Conservation (phyloP, 2,113 vertebrate genomes). For the Amphilophus citrinellus region DNA sequence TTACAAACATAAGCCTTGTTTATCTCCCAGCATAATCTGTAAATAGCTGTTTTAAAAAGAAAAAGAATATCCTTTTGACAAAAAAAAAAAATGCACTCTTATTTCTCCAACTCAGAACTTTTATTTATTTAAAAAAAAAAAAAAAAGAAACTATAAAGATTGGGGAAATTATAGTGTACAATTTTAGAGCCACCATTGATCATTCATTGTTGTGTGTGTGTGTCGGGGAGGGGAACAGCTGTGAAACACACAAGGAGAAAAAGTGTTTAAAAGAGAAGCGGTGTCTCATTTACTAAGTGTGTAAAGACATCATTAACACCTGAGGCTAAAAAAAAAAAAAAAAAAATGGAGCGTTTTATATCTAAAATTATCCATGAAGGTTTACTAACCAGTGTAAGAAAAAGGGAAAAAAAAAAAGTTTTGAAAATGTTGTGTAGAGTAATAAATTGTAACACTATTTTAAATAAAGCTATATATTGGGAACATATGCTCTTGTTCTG, state of each 20-base stretch:
- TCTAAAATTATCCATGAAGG: constrained; percentile 72
- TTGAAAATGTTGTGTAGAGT: constrained; percentile 82
- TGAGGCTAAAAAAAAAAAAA: constrained; percentile 41
- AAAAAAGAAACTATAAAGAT: not conserved
- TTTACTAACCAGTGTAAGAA: constrained; percentile 79
- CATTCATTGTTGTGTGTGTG: not conserved
- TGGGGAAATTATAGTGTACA: constrained; percentile 12
- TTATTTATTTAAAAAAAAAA: constrained; percentile 77
- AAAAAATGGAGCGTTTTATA: constrained; percentile 78
- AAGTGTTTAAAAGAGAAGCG: constrained; percentile 44
- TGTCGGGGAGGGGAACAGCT: not conserved
- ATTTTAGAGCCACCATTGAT: constrained; percentile 38
- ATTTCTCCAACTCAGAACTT: constrained; percentile 71
- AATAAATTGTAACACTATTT: constrained; percentile 86
- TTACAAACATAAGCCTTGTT: constrained; percentile 51
- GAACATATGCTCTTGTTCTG: constrained; percentile 34
- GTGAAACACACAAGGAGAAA: constrained; percentile 21
- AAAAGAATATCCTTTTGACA: constrained; percentile 67
- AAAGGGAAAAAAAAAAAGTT: constrained; percentile 59
- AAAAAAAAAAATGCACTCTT: constrained; percentile 70
- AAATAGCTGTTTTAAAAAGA: constrained; percentile 73
- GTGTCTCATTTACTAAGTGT: constrained; percentile 62
- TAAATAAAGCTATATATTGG: constrained; percentile 85
- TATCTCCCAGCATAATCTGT: constrained; percentile 69
- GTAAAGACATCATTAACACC: constrained; percentile 67